phyloP scores from a whole-genome alignment of 2,888 invertebrate genomes.

The Phytoseiulus persimilis region DNA sequence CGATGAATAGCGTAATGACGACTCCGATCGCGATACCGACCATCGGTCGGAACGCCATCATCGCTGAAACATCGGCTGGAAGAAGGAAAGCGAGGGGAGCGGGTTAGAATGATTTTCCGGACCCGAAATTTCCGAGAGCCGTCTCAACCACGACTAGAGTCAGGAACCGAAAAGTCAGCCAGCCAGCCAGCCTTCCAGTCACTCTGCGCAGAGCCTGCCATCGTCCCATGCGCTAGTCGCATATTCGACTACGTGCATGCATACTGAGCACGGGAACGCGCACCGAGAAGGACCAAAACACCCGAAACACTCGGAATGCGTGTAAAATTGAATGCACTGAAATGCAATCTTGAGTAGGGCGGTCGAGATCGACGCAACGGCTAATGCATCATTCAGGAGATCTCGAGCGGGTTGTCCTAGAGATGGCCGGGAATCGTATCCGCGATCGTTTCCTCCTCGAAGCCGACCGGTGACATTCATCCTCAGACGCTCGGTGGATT shows the following conservation, averaged over 20 bases:
- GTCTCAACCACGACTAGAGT: not conserved
- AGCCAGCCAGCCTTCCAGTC: not conserved
- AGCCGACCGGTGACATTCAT: not conserved
- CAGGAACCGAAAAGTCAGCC: not conserved
- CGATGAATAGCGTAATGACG: constrained; percentile 43
- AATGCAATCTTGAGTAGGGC: not conserved
- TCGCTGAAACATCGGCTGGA: constrained; percentile 40
- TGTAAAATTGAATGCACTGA: not conserved
- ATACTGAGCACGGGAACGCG: not conserved
- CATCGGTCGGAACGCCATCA: constrained; percentile 44
- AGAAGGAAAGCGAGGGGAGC: not conserved
- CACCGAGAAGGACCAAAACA: not conserved
- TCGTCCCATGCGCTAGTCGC: not conserved
- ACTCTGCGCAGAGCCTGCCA: not conserved
- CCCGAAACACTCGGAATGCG: not conserved
- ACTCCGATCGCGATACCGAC: constrained; percentile 43
- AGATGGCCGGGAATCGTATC: no score
- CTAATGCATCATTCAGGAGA: not conserved
- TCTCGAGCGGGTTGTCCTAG: no score
- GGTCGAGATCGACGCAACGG: not conserved
- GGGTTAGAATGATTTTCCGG: not conserved
- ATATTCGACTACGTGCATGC: not conserved
- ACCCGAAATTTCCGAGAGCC: not conserved
- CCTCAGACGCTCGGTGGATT: not conserved
- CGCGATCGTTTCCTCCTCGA: not conserved